phyloP scores from a whole-genome alignment of 2,113 vertebrate species.

The Hemiprocne comata region DNA sequence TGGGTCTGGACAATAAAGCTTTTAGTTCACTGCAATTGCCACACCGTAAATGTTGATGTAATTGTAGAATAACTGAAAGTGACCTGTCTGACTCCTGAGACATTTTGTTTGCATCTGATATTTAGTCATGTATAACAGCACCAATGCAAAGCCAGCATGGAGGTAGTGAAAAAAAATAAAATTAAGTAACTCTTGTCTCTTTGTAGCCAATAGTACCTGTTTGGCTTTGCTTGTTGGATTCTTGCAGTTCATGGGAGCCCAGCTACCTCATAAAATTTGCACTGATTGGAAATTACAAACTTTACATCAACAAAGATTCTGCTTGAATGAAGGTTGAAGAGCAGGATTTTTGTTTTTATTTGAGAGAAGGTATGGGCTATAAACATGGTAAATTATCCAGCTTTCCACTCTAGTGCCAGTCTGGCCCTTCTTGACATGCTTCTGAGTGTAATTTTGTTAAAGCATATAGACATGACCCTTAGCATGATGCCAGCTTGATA shows the following conservation, averaged over 20 bases:
- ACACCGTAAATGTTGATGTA: not conserved
- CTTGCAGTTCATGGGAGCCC: not conserved
- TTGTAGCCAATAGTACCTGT: not conserved
- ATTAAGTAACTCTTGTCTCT: not conserved
- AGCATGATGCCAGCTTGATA: not conserved
- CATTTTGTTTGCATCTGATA: not conserved
- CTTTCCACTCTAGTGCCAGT: not conserved
- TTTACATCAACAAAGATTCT: not conserved
- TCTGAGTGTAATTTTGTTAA: not conserved
- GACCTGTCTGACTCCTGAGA: not conserved
- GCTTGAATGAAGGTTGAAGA: not conserved
- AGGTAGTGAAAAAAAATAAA: no score
- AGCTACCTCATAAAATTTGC: not conserved
- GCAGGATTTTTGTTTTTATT: fast-evolving
- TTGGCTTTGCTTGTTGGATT: not conserved
- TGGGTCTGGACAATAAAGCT: not conserved
- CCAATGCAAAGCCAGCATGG: not conserved
- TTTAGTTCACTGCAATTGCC: not conserved
- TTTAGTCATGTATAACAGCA: not conserved
- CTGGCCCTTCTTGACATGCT: not conserved
- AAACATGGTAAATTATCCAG: not conserved
- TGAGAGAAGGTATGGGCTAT: not conserved
- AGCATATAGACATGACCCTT: not conserved
- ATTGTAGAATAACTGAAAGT: not conserved
- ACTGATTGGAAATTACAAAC: not conserved